Evolutionary conservation across 2,888 invertebrate genomes (phyloP), one percentile per base, ranked within the genome.

Genomic region (Embidobia sp.): DNA sequence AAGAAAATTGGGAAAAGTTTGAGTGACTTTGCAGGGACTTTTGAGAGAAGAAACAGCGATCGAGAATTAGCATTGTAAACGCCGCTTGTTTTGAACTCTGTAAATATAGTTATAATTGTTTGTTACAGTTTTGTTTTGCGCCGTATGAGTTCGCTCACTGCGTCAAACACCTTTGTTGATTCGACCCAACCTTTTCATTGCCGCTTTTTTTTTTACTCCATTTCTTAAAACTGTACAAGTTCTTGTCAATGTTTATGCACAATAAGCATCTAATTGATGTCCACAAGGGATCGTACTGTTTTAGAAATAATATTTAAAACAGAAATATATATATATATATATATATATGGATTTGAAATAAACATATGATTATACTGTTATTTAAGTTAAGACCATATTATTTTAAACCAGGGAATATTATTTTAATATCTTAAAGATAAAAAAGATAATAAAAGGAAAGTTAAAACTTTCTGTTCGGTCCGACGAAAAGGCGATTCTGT

Each of bases 81-180:
- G 57, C 44, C 31, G 57, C 51, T 70, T 70, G 51, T 76, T 70
- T 77, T 49, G 18, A 66, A 49, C 66, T 49, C 53, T 77, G 77
- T 77, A 77, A 72, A 77, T 77, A 73, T 67, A 77, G 77, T 77
- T 77, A 57, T 64, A 70, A 69, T 48, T 35, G 37, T 75, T 70
- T 77, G 76, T 77, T 66, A 70, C 18, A 59, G 26, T 66, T 64
- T 74, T 35, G 57, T 66, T 66, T 44, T 19, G 37, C 22, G 48
- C 33, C 51, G 19, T 31, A 37, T 19, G 35, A 19, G 27, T 18
- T 13, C 46, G 35, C 13, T 22, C 6, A 22, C 22, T n/a, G 27
- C 27, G 11, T n/a, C n/a, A 22, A 13, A n/a, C 44, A 48, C 40
- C 51, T 70, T 48, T 22, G 66, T 67, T 57, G 53, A 77, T 55